These are phyloP conservation scores for Astropecten irregularis DNA, from an alignment of 53 echinoderm and acorn worm genomes.

Conservation along the genomic window DNA sequence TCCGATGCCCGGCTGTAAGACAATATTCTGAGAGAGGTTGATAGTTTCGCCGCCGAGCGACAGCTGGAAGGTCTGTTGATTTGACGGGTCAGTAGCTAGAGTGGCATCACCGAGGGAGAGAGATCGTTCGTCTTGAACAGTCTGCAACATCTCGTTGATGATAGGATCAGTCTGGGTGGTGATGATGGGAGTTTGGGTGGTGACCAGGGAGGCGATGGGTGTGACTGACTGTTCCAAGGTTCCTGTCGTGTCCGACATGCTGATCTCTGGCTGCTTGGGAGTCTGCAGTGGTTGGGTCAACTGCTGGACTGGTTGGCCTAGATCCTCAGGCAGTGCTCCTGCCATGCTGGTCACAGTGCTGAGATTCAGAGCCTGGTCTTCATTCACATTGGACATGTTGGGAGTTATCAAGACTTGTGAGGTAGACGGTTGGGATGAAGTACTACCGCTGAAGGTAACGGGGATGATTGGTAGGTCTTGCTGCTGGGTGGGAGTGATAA, in stretches of 20 bases:
- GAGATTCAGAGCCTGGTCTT: conserved; percentile 35
- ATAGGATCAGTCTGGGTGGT: conserved; percentile 66
- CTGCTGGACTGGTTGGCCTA: conserved; percentile 24
- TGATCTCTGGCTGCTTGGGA: conserved; percentile 13
- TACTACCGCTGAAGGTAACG: conserved; percentile 3
- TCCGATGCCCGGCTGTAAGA: conserved; percentile 61
- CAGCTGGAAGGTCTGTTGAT: conserved; percentile 63
- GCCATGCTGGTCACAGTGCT: conserved; percentile 23
- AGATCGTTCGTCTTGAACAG: conserved; percentile 28
- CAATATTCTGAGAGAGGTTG: conserved; percentile 64
- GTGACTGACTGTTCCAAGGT: neutral
- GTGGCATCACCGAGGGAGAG: conserved; percentile 36
- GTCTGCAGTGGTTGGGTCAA: conserved; percentile 1
- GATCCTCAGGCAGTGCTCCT: conserved; percentile 19
- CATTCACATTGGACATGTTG: conserved; percentile 1
- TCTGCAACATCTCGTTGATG: conserved; percentile 47
- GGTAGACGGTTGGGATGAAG: conserved; percentile 16
- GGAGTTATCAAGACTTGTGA: conserved; percentile 19
- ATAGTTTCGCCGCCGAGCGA: conserved; percentile 68
- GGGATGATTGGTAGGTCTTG: conserved; percentile 44
- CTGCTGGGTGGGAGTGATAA: conserved; percentile 38
- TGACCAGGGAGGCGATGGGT: conserved; percentile 40
- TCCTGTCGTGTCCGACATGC: neutral
- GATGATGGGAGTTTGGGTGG: conserved; percentile 63
- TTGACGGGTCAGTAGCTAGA: conserved; percentile 35